Conservation (phyloP, 2,113 vertebrate species). For the Stigmatopora argus region DNA sequence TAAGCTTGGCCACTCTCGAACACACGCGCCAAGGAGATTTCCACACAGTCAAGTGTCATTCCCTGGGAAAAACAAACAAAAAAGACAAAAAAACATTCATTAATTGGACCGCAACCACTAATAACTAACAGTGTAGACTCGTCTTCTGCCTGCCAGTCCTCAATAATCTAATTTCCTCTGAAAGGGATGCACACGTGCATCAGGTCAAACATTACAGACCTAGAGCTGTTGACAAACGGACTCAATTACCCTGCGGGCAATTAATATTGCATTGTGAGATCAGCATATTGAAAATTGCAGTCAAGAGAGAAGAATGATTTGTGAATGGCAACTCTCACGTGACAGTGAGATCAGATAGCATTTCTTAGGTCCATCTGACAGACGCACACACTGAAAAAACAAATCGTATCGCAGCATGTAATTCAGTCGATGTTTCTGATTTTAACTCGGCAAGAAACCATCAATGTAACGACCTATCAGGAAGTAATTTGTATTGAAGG, state of each 20-base stretch:
- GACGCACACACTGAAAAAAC: too few relatives aligned
- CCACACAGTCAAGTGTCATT: constrained; percentile 88
- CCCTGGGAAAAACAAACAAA: constrained; percentile 62
- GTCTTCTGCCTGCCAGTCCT: background rate
- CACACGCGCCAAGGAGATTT: constrained; percentile 87
- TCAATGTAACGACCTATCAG: too few relatives aligned
- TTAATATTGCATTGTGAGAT: background rate
- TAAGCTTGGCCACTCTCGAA: constrained; percentile 95
- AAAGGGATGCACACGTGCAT: background rate
- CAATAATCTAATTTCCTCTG: constrained; percentile 9
- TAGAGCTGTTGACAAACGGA: constrained; percentile 26
- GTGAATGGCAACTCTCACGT: background rate
- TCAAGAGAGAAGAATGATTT: constrained; percentile 5
- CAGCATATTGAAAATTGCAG: constrained; percentile 11
- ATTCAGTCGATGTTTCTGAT: too few relatives aligned
- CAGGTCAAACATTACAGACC: constrained; percentile 18
- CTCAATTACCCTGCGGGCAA: constrained; percentile 33
- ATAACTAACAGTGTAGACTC: background rate
- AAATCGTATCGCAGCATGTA: too few relatives aligned
- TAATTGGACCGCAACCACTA: background rate
- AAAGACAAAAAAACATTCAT: background rate
- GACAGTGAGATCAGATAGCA: too few relatives aligned
- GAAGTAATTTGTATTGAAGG: background rate
- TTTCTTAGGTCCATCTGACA: too few relatives aligned
- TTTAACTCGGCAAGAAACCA: background rate